These are phyloP conservation scores for Poecile atricapillus DNA, from an alignment of 2,113 vertebrate species.

Conservation along the genomic window DNA sequence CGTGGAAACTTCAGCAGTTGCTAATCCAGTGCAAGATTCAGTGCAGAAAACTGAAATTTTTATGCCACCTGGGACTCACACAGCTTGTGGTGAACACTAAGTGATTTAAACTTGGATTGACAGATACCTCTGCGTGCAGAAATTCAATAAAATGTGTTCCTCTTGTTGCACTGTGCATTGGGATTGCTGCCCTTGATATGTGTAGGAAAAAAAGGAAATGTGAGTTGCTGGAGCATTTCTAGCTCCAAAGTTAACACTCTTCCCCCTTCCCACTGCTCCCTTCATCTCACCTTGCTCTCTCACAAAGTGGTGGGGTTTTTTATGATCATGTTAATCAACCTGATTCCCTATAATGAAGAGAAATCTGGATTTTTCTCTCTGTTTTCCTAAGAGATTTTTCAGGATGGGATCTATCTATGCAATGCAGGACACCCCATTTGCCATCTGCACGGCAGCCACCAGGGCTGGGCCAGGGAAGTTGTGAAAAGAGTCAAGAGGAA, in stretches of 20 bases:
- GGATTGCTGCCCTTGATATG: constrained; percentile 44
- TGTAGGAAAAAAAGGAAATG: constrained; percentile 33
- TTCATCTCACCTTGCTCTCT: constrained; percentile 41
- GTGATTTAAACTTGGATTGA: constrained; percentile 60
- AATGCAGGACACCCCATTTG: rapidly evolving
- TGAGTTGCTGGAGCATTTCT: constrained; percentile 38
- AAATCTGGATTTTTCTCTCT: background rate
- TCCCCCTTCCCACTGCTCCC: background rate
- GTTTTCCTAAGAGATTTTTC: background rate
- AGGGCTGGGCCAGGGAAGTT: background rate
- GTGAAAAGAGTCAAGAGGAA: background rate
- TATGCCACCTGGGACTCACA: constrained; percentile 19
- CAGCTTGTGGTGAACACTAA: constrained; percentile 36
- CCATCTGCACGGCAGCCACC: background rate
- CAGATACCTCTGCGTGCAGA: constrained; percentile 50
- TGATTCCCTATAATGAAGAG: background rate
- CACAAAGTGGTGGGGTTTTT: background rate
- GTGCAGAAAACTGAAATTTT: constrained; percentile 40
- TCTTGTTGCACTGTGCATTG: constrained; percentile 41
- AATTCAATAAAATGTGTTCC: constrained; percentile 59
- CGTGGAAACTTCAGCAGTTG: background rate
- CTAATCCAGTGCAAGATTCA: background rate
- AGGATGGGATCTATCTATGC: background rate
- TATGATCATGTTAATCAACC: background rate
- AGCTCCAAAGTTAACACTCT: constrained; percentile 11